phyloP scores from a whole-genome alignment of 2,113 vertebrate species.

The Pongo abelii region DNA sequence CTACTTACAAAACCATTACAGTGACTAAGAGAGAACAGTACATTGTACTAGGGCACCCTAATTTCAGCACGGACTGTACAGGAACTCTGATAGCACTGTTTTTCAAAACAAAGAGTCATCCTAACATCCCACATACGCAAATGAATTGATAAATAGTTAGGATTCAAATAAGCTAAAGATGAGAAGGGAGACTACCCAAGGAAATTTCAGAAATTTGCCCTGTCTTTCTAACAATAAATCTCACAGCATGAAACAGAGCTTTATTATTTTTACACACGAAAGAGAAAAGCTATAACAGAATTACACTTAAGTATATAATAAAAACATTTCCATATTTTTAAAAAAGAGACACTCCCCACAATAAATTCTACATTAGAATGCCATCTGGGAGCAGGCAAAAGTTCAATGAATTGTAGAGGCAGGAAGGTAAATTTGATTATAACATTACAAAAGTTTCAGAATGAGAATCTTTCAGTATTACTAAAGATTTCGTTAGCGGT shows the following conservation, averaged over 20 bases:
- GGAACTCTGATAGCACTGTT: constrained; percentile 1
- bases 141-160: constrained; percentile 25
- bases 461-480: constrained; percentile 28
- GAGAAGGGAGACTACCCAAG: background rate
- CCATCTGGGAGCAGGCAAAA: background rate
- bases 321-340: background rate
- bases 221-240: constrained; percentile 32
- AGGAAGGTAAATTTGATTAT: constrained; percentile 17
- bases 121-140: background rate
- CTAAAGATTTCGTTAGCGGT: constrained; percentile 30
- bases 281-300: background rate
- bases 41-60: background rate
- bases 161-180: constrained; percentile 55
- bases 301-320: constrained; percentile 8
- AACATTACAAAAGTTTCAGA: constrained; percentile 25
- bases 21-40: background rate
- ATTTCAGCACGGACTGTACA: constrained; percentile 19
- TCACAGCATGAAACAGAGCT: constrained; percentile 8
- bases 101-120: constrained; percentile 4
- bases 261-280: constrained; percentile 36
- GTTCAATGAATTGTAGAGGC: background rate
- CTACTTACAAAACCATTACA: constrained; percentile 56
- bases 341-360: background rate
- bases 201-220: constrained; percentile 42
- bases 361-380: constrained; percentile 30